A percentile compares a stretch with the other conserved stretches of the same genome.
Conservation (phyloP, 2,888 invertebrate species). For the Synanthedon formicaeformis region DNA sequence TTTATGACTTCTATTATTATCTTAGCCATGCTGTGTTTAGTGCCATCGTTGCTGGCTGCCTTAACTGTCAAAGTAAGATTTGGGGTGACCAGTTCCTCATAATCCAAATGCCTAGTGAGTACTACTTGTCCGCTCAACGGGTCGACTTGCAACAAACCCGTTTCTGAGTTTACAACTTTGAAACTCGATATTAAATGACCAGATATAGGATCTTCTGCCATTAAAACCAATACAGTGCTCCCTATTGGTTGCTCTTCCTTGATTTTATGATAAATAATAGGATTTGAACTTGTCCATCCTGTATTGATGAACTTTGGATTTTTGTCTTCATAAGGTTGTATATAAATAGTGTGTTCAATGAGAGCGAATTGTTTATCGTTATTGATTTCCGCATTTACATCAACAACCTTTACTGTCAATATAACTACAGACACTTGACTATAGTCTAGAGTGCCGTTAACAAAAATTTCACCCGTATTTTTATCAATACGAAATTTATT, state of each 20-base stretch:
- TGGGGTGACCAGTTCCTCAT: slow-evolving; percentile 76
- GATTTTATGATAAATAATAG: slow-evolving; percentile 74
- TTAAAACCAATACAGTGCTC: slow-evolving; percentile 75
- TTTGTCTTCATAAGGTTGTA: slow-evolving; percentile 81
- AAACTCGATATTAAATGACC: slow-evolving; percentile 73
- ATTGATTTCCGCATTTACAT: slow-evolving; percentile 77
- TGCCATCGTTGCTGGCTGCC: slow-evolving; percentile 63
- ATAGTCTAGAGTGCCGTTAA: slow-evolving; percentile 77
- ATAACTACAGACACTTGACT: slow-evolving; percentile 81
- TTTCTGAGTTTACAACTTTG: slow-evolving; percentile 67
- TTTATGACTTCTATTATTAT: slow-evolving; percentile 79
- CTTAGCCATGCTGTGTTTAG: slow-evolving; percentile 74
- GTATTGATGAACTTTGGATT: slow-evolving; percentile 80
- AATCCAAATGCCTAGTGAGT: slow-evolving; percentile 80
- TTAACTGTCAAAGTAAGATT: slow-evolving; percentile 70
- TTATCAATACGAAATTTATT: slow-evolving; percentile 78
- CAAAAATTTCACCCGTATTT: slow-evolving; percentile 75
- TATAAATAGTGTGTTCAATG: slow-evolving; percentile 80
- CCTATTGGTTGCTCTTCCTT: slow-evolving; percentile 84
- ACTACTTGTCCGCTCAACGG: slow-evolving; percentile 80
- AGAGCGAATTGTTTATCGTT: slow-evolving; percentile 74
- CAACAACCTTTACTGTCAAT: slow-evolving; percentile 77
- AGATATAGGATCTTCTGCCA: slow-evolving; percentile 78
- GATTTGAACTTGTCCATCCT: slow-evolving; percentile 79
- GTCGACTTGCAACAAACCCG: slow-evolving; percentile 69